phyloP scores from a whole-genome alignment of 92 coral and sea anemone genomes.

The Palythoa grandiflora region DNA sequence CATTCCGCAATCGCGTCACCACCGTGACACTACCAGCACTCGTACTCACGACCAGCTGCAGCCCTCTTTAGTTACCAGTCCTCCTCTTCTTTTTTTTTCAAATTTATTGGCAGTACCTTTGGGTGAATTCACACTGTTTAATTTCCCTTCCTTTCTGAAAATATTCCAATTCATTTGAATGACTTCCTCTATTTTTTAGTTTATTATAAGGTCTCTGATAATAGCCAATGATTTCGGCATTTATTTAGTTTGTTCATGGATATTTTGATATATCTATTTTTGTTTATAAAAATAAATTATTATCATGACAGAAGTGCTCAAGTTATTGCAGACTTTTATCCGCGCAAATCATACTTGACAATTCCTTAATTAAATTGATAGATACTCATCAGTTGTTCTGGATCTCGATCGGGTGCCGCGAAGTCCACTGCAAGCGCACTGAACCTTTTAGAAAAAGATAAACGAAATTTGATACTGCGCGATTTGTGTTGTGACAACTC shows the following conservation, averaged over 20 bases:
- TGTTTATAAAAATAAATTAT: background rate
- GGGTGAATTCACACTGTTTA: too few species aligned
- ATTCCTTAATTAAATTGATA: conserved; percentile 31
- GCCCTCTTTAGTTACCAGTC: too few species aligned
- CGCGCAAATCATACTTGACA: conserved; percentile 23
- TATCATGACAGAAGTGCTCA: background rate
- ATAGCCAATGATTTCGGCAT: too few species aligned
- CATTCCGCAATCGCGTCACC: too few species aligned
- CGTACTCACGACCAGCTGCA: too few species aligned
- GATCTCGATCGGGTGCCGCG: conserved; percentile 5
- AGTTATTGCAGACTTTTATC: background rate
- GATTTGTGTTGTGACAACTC: background rate
- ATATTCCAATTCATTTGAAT: too few species aligned
- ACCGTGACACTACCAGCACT: too few species aligned
- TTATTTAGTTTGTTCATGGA: background rate
- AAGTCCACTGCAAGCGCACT: background rate
- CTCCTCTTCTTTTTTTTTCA: too few species aligned
- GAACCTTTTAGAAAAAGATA: background rate
- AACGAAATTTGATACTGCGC: background rate
- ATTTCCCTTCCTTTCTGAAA: too few species aligned
- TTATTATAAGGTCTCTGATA: too few species aligned
- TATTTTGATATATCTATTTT: background rate
- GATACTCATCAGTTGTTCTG: conserved; percentile 20
- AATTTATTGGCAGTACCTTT: too few species aligned
- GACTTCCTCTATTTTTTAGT: too few species aligned